A percentile compares a stretch with the other conserved stretches of the same genome.
phyloP scores from a whole-genome alignment of 2,113 vertebrate genomes.

The Menura novaehollandiae region DNA sequence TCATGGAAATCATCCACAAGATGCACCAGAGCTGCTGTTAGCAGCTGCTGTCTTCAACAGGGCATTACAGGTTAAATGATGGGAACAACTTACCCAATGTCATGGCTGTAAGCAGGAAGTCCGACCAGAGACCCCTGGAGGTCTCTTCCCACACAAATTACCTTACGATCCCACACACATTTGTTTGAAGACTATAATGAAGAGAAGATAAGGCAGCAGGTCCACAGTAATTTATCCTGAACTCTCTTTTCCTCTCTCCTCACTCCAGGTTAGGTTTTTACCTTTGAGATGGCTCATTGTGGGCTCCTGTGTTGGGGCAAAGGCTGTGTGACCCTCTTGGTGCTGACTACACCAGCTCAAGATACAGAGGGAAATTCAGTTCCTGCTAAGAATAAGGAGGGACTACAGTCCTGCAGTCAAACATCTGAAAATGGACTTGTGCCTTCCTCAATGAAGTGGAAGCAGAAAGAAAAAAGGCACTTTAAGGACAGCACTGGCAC shows the following conservation, averaged over 20 bases:
- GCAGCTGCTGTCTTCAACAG: neutral
- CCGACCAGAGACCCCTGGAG: neutral
- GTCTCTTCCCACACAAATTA: neutral
- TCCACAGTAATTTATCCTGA: neutral
- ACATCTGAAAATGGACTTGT: neutral
- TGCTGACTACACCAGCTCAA: neutral
- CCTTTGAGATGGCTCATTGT: neutral
- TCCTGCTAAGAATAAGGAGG: neutral
- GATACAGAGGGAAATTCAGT: neutral
- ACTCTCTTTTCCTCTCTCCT: neutral
- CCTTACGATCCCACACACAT: neutral
- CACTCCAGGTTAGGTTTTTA: neutral
- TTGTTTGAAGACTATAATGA: neutral
- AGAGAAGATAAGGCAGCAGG: neutral
- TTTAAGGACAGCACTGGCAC: neutral
- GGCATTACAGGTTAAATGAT: accelerated
- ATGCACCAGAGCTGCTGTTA: neutral
- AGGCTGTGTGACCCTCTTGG: neutral
- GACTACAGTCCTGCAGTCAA: neutral
- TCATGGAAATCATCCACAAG: neutral
- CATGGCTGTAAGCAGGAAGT: neutral
- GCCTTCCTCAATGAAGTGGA: neutral
- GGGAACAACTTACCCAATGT: neutral
- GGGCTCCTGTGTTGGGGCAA: neutral
- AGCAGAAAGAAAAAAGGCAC: neutral